phyloP scores from a whole-genome alignment of 2,113 vertebrate genomes.

The Bothrops jararaca region DNA sequence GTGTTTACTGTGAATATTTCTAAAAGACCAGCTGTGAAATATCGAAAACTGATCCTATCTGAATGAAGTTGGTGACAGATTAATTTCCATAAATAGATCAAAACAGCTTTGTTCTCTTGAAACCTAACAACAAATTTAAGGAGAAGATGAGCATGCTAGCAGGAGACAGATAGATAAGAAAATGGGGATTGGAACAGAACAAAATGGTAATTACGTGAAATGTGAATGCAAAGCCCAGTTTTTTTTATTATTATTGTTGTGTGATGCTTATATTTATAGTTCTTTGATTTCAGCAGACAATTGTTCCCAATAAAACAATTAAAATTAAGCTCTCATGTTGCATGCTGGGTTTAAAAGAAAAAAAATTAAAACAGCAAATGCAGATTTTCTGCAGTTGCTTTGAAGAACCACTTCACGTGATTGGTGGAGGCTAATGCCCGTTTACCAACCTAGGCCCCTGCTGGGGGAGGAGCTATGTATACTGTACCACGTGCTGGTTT shows the following conservation, averaged over 20 bases:
- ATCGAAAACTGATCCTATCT: constrained; percentile 30
- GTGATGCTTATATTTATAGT: not conserved
- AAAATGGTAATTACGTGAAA: constrained; percentile 19
- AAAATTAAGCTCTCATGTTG: constrained; percentile 8
- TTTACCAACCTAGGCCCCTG: not conserved
- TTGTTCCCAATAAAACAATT: constrained; percentile 17
- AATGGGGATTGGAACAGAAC: constrained; percentile 29
- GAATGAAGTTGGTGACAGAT: constrained; percentile 42
- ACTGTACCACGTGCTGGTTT: not conserved
- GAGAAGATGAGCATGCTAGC: constrained; percentile 51
- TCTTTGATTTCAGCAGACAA: not conserved
- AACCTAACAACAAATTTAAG: constrained; percentile 52
- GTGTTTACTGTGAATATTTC: constrained; percentile 49
- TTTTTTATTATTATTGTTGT: not conserved
- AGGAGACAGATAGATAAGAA: constrained; percentile 45
- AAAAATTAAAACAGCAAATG: not conserved
- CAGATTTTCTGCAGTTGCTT: not conserved
- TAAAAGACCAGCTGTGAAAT: constrained; percentile 27
- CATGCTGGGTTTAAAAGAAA: not conserved
- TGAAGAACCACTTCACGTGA: not conserved
- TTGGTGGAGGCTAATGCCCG: not conserved
- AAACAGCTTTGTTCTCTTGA: constrained; percentile 56
- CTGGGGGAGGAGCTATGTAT: not conserved
- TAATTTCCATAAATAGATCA: constrained; percentile 60
- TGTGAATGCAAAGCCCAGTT: not conserved